phyloP scores from a whole-genome alignment of 2,113 vertebrate genomes.

The Grammomys surdaster region DNA sequence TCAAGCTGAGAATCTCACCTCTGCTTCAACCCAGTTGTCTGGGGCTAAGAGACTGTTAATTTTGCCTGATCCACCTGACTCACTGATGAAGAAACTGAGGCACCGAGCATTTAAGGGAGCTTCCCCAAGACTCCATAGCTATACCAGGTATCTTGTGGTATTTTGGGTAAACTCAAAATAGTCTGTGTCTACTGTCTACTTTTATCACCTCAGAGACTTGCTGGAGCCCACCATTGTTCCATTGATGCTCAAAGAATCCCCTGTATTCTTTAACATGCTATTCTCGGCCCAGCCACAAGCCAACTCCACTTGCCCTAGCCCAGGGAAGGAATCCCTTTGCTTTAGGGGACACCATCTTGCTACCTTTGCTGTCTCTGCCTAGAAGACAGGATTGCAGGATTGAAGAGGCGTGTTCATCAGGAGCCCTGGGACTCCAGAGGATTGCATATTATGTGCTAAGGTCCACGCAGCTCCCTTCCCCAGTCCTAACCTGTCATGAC shows the following conservation, averaged over 20 bases:
- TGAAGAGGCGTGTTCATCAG: neutral
- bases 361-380: neutral
- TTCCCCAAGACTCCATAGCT: neutral
- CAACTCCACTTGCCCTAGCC: neutral
- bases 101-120: neutral
- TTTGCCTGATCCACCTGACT: neutral
- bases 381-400: neutral
- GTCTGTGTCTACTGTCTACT: neutral
- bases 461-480: neutral
- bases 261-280: neutral
- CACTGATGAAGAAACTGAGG: neutral
- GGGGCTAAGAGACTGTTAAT: neutral
- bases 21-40: neutral
- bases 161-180: neutral
- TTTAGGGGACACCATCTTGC: neutral
- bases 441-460: neutral
- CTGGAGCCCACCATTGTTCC: neutral
- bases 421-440: too few species aligned
- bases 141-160: neutral
- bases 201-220: neutral
- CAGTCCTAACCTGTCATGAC: neutral
- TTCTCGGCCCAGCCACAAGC: neutral
- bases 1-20: neutral
- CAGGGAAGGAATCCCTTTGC: neutral
- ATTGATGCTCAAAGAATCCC: neutral